Evolutionary conservation across 2,797 vertebrate species (phyloP), one percentile per base, ranked within the genome.

Genomic region (Leptodactylus fallax): DNA sequence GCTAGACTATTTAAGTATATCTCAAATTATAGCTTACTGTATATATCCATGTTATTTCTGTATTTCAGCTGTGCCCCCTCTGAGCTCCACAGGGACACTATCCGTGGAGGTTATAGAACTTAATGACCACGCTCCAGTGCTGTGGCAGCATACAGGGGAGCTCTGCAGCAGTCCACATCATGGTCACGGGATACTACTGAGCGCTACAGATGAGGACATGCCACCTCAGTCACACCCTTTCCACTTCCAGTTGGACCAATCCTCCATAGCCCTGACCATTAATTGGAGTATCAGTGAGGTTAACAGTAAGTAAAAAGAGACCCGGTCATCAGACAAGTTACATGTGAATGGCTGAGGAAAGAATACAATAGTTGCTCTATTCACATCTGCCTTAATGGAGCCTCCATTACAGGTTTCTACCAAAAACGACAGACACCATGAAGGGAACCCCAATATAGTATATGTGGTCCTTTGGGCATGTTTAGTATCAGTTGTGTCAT

Each of bases 221-320:
- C 91, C 95, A 1, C 98, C 98, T 0, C 97, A 98, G 0, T 96
- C 96, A 0, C 96, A 96, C 23, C 98, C 98, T 69, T 98, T 99
- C 92, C 90, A 90, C 86, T 99, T 98, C 90, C 85, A 92, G 58
- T 91, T 98, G n/a, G 79, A 91, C 87, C 92, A 90, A 21, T 65
- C 90, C 0, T 90, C 91, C 49, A 88, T 95, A 0, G 94, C 94
- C 45, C 87, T 93, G 10, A 65, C 94, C 7, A 84, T 82, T 83
- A 99, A 99, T 94, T 99, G 97, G 98, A 99, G 96, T 82, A 87
- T 99, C 67, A 91, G 91, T 87, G 93, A 90, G 51, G 83, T 97
- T 71, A 99, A 99, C 0, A 95, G 98, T 98, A 92, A 91, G 94
- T 13, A 0, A 49, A n/a, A 71, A 45, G 0, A 36, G 36, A 36